These are phyloP conservation scores for Conchocele bisecta DNA, from an alignment of 2,888 invertebrate genomes.

Conservation along the genomic window DNA sequence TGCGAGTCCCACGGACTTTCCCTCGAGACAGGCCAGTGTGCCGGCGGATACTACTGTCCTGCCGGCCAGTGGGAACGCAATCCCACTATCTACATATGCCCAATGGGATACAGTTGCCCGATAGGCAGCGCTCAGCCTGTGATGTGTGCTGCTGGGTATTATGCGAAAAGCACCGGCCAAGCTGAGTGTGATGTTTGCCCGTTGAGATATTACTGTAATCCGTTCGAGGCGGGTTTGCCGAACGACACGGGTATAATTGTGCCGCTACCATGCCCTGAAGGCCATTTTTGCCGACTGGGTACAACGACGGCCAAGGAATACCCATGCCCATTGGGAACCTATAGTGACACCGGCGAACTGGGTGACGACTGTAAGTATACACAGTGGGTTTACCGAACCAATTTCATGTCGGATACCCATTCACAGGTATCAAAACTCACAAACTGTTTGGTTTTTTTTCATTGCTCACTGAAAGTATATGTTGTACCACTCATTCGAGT, in stretches of 20 bases:
- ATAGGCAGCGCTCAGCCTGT: slow-evolving; percentile 68
- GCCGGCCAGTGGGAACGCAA: slow-evolving; percentile 73
- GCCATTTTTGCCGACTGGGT: slow-evolving; percentile 75
- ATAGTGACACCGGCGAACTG: slow-evolving; percentile 47
- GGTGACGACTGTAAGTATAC: slow-evolving; percentile 62
- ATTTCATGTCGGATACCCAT: too few species aligned
- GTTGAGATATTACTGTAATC: slow-evolving; percentile 77
- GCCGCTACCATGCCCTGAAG: slow-evolving; percentile 73
- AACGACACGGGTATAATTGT: slow-evolving; percentile 75
- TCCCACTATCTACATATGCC: slow-evolving; percentile 72
- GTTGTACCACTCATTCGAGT: too few species aligned
- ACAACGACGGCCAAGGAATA: slow-evolving; percentile 73
- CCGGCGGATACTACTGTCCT: slow-evolving; percentile 79
- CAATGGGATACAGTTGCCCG: slow-evolving; percentile 76
- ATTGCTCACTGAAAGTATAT: too few species aligned
- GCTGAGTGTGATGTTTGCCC: slow-evolving; percentile 71
- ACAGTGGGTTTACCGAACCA: too few species aligned
- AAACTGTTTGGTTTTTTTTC: too few species aligned
- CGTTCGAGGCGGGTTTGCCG: slow-evolving; percentile 64
- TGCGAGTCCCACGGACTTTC: slow-evolving; percentile 74
- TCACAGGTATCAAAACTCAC: too few species aligned
- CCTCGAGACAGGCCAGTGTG: slow-evolving; percentile 70
- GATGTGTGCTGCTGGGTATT: slow-evolving; percentile 75
- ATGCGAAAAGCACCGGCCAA: slow-evolving; percentile 63
- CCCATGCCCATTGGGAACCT: slow-evolving; percentile 79